Evolutionary conservation across 2,797 vertebrate genomes (phyloP), one percentile per base, ranked within the genome.

Genomic region (Coregonus ussuriensis): DNA sequence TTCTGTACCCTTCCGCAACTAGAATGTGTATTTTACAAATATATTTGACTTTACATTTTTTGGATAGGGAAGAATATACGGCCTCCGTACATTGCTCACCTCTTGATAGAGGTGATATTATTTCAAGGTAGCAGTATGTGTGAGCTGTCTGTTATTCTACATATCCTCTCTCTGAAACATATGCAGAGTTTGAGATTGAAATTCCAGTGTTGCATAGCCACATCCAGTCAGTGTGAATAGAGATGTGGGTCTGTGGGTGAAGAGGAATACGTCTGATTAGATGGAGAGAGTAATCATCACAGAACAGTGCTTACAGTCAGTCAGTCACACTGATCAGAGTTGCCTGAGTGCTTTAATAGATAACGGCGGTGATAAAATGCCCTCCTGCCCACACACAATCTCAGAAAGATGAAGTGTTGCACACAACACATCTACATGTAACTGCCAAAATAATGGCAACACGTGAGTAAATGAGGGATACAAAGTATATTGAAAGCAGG

Each of bases 251-350:
- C 9, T 70, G 35, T 70, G 68, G n/a, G 68, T 47, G 68, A 9
- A 47, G 41, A 11, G 82, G 79, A 80, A 81, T 82, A 67, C 74
- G 82, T 83, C 74, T 76, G 85, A 85, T 90, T 80, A 83, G 84
- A 79, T 63, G 21, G 29, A 76, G 78, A 71, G 79, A 83, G 77
- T 81, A 31, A 56, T 77, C 15, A 21, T 77, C 77, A 76, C 37
- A 70, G 78, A 54, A 11, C 79, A 72, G 74, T 72, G 81, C 84
- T 86, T 84, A 71, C 33, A 73, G 14, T 59, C 15, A 31, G 66
- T 63, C 41, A 3, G 47, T 31, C 4, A 71, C 53, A 67, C 18
- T 51, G 72, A 76, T 75, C 53, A 74, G 53, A 87, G 31, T 35
- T 69, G 80, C 65, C 53, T 52, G 25, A 68, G 77, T 51, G 71